Percentiles rank a stretch among this genome's conserved stretches.
These are phyloP conservation scores for Nyctalus aviator DNA, from an alignment of 2,797 vertebrate genomes.

Conservation along the genomic window DNA sequence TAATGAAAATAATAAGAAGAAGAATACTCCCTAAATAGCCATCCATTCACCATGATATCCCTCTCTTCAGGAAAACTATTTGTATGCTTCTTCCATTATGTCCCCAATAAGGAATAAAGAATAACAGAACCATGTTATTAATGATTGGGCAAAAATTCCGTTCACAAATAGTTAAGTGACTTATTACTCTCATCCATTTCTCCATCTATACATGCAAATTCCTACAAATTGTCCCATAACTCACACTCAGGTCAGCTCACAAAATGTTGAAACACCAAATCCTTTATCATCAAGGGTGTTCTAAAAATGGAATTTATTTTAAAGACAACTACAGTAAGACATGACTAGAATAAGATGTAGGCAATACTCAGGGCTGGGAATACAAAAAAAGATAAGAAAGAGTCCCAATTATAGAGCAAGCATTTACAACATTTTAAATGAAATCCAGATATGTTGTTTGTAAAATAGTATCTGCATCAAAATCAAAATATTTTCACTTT, in stretches of 20 bases:
- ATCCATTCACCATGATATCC: background rate
- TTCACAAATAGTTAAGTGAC: background rate
- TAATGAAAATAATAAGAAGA: background rate
- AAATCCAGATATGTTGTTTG: conserved; percentile 6
- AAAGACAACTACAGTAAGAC: background rate
- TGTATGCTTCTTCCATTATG: background rate
- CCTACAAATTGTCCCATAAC: background rate
- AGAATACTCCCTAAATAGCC: background rate
- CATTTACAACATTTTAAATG: conserved; percentile 14
- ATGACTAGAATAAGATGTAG: background rate
- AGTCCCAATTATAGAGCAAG: background rate
- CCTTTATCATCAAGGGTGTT: background rate
- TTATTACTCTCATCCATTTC: background rate
- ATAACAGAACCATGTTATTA: background rate
- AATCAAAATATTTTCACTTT: background rate
- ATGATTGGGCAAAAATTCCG: background rate
- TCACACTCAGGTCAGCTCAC: background rate
- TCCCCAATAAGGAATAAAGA: background rate
- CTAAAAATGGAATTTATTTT: background rate
- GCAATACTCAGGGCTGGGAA: background rate
- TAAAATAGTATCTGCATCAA: background rate
- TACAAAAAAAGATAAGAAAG: background rate
- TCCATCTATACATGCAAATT: background rate
- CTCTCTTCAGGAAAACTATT: background rate
- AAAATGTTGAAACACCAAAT: background rate